phyloP scores from a whole-genome alignment of 1,140 invertebrate species.

The Halotydeus destructor region DNA sequence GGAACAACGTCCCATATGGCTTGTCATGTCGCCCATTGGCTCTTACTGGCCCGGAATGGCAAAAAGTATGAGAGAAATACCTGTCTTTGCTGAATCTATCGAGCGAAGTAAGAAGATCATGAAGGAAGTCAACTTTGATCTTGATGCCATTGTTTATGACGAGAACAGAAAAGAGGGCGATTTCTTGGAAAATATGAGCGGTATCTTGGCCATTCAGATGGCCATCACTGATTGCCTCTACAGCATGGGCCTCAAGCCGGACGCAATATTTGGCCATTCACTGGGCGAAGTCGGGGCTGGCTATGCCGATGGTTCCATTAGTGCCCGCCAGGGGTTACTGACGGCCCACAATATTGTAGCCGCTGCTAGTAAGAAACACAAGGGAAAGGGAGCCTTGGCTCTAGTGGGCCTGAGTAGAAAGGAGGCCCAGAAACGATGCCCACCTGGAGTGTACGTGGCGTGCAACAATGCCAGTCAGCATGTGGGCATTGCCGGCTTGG shows the following conservation, averaged over 20 bases:
- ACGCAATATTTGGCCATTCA: constrained; percentile 87
- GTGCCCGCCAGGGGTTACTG: no score
- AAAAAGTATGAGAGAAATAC: constrained; percentile 50
- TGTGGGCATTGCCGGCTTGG: constrained; percentile 73
- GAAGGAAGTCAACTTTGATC: constrained; percentile 49
- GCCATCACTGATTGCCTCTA: constrained; percentile 65
- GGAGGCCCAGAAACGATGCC: constrained; percentile 46
- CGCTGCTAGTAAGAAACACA: no score
- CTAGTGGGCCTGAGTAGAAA: constrained; percentile 63
- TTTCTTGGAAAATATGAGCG: constrained; percentile 84
- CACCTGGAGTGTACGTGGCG: constrained; percentile 52
- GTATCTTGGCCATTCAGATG: constrained; percentile 84
- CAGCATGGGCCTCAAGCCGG: constrained; percentile 50
- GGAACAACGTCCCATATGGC: constrained; percentile 23
- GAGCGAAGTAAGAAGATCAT: constrained; percentile 47
- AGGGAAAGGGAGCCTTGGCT: constrained; percentile 43
- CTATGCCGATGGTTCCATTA: no score
- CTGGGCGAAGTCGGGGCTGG: constrained; percentile 85
- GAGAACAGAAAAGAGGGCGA: constrained; percentile 53
- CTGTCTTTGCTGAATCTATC: constrained; percentile 52
- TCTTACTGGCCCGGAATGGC: constrained; percentile 90
- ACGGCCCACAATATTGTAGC: no score
- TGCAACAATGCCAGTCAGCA: constrained; percentile 84
- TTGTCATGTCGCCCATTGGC: constrained; percentile 86
- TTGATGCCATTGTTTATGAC: constrained; percentile 45